Conservation (phyloP, 2,113 vertebrate species). For the Neoarius graeffei region DNA sequence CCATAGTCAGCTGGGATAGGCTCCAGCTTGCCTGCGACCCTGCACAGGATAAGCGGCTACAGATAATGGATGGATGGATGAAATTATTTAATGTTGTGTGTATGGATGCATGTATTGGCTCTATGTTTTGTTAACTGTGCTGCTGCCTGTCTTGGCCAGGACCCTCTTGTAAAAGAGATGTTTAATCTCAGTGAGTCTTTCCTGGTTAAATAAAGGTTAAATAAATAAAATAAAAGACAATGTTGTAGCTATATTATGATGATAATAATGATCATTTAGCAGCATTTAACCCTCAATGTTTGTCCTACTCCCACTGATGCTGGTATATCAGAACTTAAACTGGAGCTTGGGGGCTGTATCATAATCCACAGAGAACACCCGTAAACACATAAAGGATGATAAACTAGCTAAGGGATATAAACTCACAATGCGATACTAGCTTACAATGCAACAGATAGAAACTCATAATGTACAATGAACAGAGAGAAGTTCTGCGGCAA, state of each 20-base stretch:
- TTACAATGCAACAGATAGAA: background rate
- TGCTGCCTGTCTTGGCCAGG: too few species aligned
- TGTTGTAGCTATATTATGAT: slow-evolving; percentile 35
- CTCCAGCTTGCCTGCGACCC: too few species aligned
- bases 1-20: too few species aligned
- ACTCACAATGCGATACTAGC: slow-evolving; percentile 10
- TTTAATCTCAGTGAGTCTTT: too few species aligned
- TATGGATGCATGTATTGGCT: too few species aligned
- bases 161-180: too few species aligned
- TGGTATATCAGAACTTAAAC: slow-evolving; percentile 34
- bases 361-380: slow-evolving; percentile 9
- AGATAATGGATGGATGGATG: too few species aligned
- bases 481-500: background rate
- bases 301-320: slow-evolving; percentile 52
- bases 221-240: background rate
- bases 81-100: too few species aligned
- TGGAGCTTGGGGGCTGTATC: slow-evolving; percentile 19
- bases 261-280: slow-evolving; percentile 63
- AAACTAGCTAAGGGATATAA: slow-evolving; percentile 60
- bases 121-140: too few species aligned
- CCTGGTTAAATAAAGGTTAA: too few species aligned
- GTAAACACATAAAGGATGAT: slow-evolving; percentile 59
- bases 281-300: slow-evolving; percentile 60
- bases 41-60: too few species aligned
- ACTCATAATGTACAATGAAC: slow-evolving; percentile 22